phyloP scores from a whole-genome alignment of 2,888 invertebrate genomes.

The Drosophila kanekoi region DNA sequence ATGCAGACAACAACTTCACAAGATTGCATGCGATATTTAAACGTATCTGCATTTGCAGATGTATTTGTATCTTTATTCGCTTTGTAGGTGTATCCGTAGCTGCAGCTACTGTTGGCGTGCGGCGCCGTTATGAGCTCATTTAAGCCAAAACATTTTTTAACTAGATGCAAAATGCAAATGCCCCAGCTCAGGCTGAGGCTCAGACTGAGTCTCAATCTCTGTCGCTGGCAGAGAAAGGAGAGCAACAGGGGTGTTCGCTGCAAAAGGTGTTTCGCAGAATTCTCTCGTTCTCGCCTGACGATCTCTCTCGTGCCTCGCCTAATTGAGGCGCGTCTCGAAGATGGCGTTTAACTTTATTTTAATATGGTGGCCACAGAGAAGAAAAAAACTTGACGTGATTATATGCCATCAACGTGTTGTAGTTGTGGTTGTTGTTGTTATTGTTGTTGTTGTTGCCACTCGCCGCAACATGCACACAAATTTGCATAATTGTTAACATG shows the following conservation, averaged over 20 bases:
- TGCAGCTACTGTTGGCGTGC: constrained; percentile 20
- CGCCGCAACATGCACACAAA: constrained; percentile 73
- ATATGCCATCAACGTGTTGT: constrained; percentile 76
- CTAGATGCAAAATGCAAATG: constrained; percentile 40
- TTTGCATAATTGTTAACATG: constrained; percentile 84
- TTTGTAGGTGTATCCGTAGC: constrained; percentile 14
- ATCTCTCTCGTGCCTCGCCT: constrained; percentile 46
- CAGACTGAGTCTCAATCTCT: too few relatives aligned
- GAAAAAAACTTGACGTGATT: constrained; percentile 83
- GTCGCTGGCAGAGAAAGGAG: too few relatives aligned
- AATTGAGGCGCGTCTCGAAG: constrained; percentile 66
- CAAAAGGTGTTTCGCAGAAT: constrained; percentile 63
- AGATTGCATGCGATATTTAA: constrained; percentile 72
- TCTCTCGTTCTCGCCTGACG: constrained; percentile 61
- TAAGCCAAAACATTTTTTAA: constrained; percentile 40
- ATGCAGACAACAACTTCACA: constrained; percentile 68
- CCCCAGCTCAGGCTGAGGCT: neutral
- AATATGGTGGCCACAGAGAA: constrained; percentile 54
- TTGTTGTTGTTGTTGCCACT: constrained; percentile 29
- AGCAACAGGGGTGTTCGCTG: neutral
- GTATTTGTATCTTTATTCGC: constrained; percentile 19
- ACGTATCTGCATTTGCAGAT: neutral
- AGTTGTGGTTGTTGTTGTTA: constrained; percentile 19
- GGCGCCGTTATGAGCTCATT: constrained; percentile 31
- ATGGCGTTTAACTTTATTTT: constrained; percentile 74